Base-by-base conservation (phyloP, 2,113 vertebrate genomes). In the Phalacrocorax brasilianus region DNA sequence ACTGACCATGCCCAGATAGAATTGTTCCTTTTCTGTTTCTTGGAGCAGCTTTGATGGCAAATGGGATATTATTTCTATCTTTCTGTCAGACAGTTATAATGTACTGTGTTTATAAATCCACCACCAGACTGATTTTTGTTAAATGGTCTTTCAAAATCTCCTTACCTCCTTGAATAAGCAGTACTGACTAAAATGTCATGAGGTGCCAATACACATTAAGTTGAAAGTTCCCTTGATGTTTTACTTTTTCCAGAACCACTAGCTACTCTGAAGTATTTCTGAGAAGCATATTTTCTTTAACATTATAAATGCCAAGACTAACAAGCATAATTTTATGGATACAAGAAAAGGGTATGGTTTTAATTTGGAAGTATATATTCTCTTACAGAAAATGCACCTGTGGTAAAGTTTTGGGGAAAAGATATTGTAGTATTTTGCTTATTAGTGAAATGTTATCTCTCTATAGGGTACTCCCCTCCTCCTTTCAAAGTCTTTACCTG, bases 191-290 rank as follows among this genome's bases (percentile, higher is more conserved):
- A 93, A 97, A 88, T 93, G 87, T 91, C 94, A 90, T 86, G 72
- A 95, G 50, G 75, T 94, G 88, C 55, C 96, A 96, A 94, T 96
- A 96, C 86, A 85, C 75, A 95, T 95, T 95, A 97, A 84, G 81
- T 67, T 95, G 68, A 94, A 96, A 77, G 59, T 95, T 97, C 89
- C 89, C 85, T 90, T 95, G 82, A 80, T 88, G 47, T 79, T 95
- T 95, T 95, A 88, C 47, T 90, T 96, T 95, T 96, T 95, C 91
- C 89, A 93, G 93, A 95, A 72, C 55, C 26, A 74, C 59, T 73
- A 77, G 47, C 75, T 95, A 74, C 56, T 82, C 59, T 55, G 38
- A 44, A 90, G 30, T 80, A 82, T 77, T 97, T 91, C 72, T 83
- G 71, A 95, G 63, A 77, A 91, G 4, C 10, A 14, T 94, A 74